These are phyloP conservation scores for Hyalella azteca DNA, from an alignment of 2,888 invertebrate genomes.

Conservation along the genomic window DNA sequence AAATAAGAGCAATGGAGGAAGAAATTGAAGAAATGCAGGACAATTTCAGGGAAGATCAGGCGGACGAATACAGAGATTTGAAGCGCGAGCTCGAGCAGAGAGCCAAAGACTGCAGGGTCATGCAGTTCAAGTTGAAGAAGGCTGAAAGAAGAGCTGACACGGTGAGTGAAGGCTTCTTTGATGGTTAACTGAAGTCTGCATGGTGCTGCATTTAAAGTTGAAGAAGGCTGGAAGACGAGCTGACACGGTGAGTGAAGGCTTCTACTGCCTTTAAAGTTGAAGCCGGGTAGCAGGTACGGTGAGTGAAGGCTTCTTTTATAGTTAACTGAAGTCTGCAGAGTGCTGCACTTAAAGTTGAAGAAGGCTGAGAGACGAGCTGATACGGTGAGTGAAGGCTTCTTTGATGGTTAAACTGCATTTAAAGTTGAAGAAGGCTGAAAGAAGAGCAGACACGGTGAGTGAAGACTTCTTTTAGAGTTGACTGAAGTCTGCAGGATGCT, in stretches of 20 bases:
- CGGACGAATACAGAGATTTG: conserved; percentile 91
- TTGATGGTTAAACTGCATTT: background rate
- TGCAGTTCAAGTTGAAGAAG: conserved; percentile 97
- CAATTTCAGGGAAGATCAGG: conserved; percentile 95
- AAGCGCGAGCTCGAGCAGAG: conserved; percentile 95
- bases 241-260: no score
- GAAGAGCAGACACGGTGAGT: no score
- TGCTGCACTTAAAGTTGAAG: conserved; percentile 95
- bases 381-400: no score
- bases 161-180: no score
- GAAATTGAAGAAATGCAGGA: conserved; percentile 99
- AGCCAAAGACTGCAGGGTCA: conserved; percentile 95
- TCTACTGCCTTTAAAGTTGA: no score
- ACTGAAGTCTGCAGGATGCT: no score
- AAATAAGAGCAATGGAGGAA: conserved; percentile 88
- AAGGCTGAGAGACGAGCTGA: conserved; percentile 91
- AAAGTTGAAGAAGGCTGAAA: no score
- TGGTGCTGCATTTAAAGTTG: no score
- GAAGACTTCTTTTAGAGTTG: no score
- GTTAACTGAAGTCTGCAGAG: conserved; percentile 96
- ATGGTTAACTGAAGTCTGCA: conserved; percentile 81
- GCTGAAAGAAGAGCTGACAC: conserved; percentile 85
- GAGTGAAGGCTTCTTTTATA: no score
- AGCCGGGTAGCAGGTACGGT: no score
- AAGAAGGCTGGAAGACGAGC: no score